Base-by-base conservation (phyloP, 2,888 invertebrate species). In the Hemaris fuciformis region DNA sequence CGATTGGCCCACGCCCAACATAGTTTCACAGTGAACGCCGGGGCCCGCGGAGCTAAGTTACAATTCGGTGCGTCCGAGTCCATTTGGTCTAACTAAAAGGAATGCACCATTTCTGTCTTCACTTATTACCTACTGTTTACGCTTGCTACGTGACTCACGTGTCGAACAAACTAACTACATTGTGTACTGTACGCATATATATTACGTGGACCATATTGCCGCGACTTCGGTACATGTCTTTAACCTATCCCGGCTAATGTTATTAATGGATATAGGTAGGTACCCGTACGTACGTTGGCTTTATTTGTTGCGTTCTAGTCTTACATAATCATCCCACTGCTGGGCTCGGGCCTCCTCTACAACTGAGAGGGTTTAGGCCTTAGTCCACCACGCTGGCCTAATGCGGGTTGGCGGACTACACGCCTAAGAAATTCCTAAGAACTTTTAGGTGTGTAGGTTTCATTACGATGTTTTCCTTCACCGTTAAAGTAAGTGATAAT, bases 81-180 rank as follows among this genome's bases (percentile, higher is more conserved):
- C 83, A 83, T 85, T 84, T 74, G 70, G 61, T 57, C 76, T 89
- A 88, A 89, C 81, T 80, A 81, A 83, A 87, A 89, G 77, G 81
- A 87, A 89, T 83, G 88, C 77, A 80, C 84, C 77, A 78, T 84
- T 84, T 83, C 80, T 79, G 86, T 88, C 87, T 78, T 66, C 61
- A 69, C 79, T 83, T 80, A 88, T 85, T 81, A 83, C n/a, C n/a
- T n/a, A n/a, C 79, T 79, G 75, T 88, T 89, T 89, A 89, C 85
- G 84, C 72, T 66, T 62, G 66, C 74, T 65, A 87, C 88, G 88
- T 88, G 87, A 69, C 70, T 66, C 63, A 65, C 69, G 71, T 71
- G 74, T 75, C 77, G 72, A 77, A 79, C 73, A 66, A 62, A 71
- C 66, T 66, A 63, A 73, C 66, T 65, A 71, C 67, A 67, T 69